Conservation (phyloP, 2,888 invertebrate species). For the Sesia bembeciformis region DNA sequence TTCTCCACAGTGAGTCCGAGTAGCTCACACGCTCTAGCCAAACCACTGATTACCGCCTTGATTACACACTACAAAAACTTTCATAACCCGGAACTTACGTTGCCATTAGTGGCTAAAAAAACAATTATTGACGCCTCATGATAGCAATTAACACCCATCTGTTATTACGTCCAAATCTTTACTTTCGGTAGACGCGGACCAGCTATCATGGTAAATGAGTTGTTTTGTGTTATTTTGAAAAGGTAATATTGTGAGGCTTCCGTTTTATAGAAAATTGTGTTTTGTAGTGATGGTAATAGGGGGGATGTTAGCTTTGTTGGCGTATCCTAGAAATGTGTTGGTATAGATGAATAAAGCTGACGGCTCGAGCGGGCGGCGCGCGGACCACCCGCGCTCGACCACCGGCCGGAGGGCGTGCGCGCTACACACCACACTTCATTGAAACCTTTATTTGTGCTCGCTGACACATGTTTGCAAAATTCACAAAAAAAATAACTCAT, state of each 20-base stretch:
- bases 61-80: constrained; percentile 70
- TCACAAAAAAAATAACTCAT: not conserved
- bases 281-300: constrained; percentile 26
- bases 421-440: constrained; percentile 16
- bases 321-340: constrained; percentile 17
- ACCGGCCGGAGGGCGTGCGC: constrained; percentile 45
- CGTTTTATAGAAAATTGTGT: constrained; percentile 21
- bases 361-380: constrained; percentile 50
- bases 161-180: constrained; percentile 62
- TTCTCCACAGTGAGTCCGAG: constrained; percentile 40
- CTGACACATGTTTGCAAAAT: not conserved
- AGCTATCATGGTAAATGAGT: constrained; percentile 47
- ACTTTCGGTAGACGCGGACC: constrained; percentile 41
- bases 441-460: not conserved
- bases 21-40: constrained; percentile 64
- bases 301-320: constrained; percentile 2
- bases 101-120: constrained; percentile 63
- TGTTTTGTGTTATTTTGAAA: constrained; percentile 23
- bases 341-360: constrained; percentile 59
- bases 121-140: constrained; percentile 69
- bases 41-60: constrained; percentile 63
- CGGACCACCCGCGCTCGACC: constrained; percentile 50
- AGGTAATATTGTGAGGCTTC: constrained; percentile 19
- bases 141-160: constrained; percentile 72
- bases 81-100: constrained; percentile 66